phyloP scores from a whole-genome alignment of 2,888 invertebrate species.

The Meteorus cinctellus region DNA sequence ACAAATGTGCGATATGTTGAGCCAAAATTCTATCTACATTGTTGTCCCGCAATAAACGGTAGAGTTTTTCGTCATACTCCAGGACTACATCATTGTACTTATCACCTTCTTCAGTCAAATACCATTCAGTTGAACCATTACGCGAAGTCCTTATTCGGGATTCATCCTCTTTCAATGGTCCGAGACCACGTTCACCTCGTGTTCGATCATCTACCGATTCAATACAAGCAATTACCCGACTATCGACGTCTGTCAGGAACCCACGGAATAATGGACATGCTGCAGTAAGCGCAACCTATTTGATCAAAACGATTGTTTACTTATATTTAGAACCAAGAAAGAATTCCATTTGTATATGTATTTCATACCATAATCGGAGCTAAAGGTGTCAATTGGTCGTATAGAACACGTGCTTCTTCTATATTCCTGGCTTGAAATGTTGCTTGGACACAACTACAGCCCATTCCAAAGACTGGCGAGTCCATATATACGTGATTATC shows the following conservation, averaged over 20 bases:
- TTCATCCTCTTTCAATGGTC: conserved; percentile 82
- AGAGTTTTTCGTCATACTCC: conserved; percentile 88
- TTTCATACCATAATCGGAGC: conserved; percentile 92
- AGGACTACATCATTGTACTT: conserved; percentile 95
- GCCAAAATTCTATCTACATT: conserved; percentile 95
- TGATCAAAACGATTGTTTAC: conserved; percentile 52
- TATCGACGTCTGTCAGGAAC: conserved; percentile 94
- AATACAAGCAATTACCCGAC: conserved; percentile 97
- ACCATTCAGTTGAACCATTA: conserved; percentile 98
- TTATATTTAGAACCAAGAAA: background rate
- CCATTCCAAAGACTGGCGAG: conserved; percentile 99
- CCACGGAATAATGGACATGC: conserved; percentile 96
- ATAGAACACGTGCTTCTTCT: conserved; percentile 93
- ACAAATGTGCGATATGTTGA: conserved; percentile 96
- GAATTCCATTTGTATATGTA: background rate
- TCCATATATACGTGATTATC: conserved; percentile 98
- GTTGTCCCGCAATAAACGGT: conserved; percentile 86
- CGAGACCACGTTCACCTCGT: conserved; percentile 89
- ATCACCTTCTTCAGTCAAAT: conserved; percentile 90
- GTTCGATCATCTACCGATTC: conserved; percentile 97
- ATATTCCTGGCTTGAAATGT: conserved; percentile 98
- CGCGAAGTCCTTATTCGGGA: conserved; percentile 93
- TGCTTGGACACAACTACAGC: conserved; percentile 95
- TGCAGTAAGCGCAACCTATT: conserved; percentile 93
- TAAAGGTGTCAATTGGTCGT: conserved; percentile 96